Evolutionary conservation across 1,140 invertebrate species (phyloP).

Genomic region (Parasteatoda tepidariorum): DNA sequence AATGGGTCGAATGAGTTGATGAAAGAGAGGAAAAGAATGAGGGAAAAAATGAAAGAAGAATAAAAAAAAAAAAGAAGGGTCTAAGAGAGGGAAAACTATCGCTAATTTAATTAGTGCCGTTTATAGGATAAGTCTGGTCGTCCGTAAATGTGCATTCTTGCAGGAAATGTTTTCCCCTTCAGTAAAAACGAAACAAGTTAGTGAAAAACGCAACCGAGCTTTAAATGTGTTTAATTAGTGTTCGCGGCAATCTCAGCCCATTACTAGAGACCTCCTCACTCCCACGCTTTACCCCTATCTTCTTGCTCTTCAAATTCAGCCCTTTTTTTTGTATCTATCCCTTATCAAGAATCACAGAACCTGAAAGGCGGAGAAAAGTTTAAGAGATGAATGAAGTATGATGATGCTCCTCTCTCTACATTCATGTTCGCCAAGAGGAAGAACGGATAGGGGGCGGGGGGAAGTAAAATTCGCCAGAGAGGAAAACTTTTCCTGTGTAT

Average conservation of each 20-base stretch:
- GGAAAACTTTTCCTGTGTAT: slow-evolving; percentile 60
- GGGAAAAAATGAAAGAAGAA: slow-evolving; percentile 36
- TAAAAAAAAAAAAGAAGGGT: slow-evolving; percentile 48
- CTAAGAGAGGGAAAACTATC: slow-evolving; percentile 61
- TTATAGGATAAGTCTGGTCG: slow-evolving; percentile 61
- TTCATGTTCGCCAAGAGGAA: slow-evolving; percentile 32
- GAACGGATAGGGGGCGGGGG: not conserved
- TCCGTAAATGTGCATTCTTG: slow-evolving; percentile 61
- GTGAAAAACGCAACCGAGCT: slow-evolving; percentile 61
- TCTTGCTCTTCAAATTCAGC: slow-evolving; percentile 55
- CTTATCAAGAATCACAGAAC: slow-evolving; percentile 61
- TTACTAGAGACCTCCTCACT: slow-evolving; percentile 47
- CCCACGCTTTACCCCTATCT: too few relatives aligned
- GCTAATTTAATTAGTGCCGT: slow-evolving; percentile 62
- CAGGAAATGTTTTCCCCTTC: slow-evolving; percentile 61
- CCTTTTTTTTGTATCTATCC: slow-evolving; percentile 48
- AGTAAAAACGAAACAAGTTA: slow-evolving; percentile 62
- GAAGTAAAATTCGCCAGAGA: slow-evolving; percentile 53
- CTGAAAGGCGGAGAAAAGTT: slow-evolving; percentile 61
- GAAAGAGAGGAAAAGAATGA: slow-evolving; percentile 45
- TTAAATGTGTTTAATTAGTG: slow-evolving; percentile 62
- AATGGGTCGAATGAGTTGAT: slow-evolving; percentile 57
- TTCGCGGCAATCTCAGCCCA: slow-evolving; percentile 61
- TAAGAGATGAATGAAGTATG: slow-evolving; percentile 60
- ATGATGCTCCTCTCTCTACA: slow-evolving; percentile 43